Base-by-base conservation (phyloP, 2,888 invertebrate genomes). In the Hirtodrosophila histrioides region DNA sequence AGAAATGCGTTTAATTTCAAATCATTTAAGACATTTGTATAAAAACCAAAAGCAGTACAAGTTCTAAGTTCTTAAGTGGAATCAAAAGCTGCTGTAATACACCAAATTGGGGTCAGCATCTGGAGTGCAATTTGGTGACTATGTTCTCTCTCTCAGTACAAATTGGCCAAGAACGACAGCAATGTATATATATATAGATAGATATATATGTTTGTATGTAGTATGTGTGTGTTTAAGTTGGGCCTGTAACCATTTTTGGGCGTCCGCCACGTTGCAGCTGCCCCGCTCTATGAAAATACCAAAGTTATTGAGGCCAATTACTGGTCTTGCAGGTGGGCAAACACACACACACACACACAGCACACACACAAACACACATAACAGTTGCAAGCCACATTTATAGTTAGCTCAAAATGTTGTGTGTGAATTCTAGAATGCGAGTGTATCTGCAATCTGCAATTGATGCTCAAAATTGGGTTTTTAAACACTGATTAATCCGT, bases 281-380 rank as follows among this genome's bases (percentile, higher is more conserved):
- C 56, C 44, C 37, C 43, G 37, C 35, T 55, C 76, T 69, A 75
- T 69, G 82, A 87, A 84, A 84, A 84, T 84, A 84, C 88, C 88
- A 88, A 84, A 84, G 88, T 88, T 84, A 84, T 84, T 84, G 83
- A 80, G 88, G 88, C 88, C 84, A 88, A 84, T 84, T 86, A 80
- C 86, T 88, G 70, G 79, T 88, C 83, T 88, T 78, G 88, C 84
- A 84, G 88, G 84, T 84, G 84, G 86, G 81, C 84, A 37, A 46
- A 40, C 44, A 55, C 44, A 41, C 7, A 37, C 36, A 67, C 31
- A 31, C 31, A 23, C 49, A 60, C 31, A 40, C 46, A 65, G 17
- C 45, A 60, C 35, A 40, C 46, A 65, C 40, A 64, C 29, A n/a
- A 46, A 64, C 29, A 46, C 39, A 51, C n/a, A 36, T 40, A 0